Evolutionary conservation across 2,888 invertebrate genomes (phyloP), one percentile per base, ranked within the genome.

Genomic region (Lepidocyrtinus sp.): DNA sequence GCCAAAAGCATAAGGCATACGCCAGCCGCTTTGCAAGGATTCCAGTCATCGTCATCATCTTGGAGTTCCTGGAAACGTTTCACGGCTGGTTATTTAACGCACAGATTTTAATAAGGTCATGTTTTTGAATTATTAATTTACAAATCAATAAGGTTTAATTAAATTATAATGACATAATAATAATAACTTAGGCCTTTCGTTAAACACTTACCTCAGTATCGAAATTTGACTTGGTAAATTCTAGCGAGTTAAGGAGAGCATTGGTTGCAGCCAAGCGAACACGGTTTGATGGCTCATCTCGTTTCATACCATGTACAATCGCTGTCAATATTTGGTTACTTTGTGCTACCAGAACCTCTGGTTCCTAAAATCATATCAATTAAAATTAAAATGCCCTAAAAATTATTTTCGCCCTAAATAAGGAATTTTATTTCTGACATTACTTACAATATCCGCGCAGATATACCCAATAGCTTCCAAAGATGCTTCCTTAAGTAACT

Each of bases 41-140:
- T 99, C 99, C 99, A 99, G 87, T 98, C 98, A 88, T 99, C 96
- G 89, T 99, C 99, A 89, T 99, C 98, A 88, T 99, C 99, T 87
- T 94, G 92, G 88, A 99, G 98, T 88, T 97, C 96, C 90, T 89
- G 76, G 15, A 78, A 80, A n/a, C n/a, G n/a, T n/a, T n/a, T n/a
- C n/a, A n/a, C n/a, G n/a, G n/a, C n/a, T n/a, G n/a, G n/a, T n/a
- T n/a, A n/a, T n/a, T n/a, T n/a, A n/a, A n/a, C n/a, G n/a, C n/a
- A n/a, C n/a, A n/a, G n/a, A n/a, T n/a, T n/a, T n/a, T n/a, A n/a
- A n/a, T n/a, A n/a, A n/a, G n/a, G n/a, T n/a, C n/a, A n/a, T n/a
- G n/a, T n/a, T n/a, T n/a, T n/a, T n/a, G n/a, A n/a, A n/a, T n/a
- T n/a, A n/a, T n/a, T n/a, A n/a, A n/a, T n/a, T n/a, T n/a, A n/a